Evolutionary conservation across 2,888 invertebrate species (phyloP).

Genomic region (Agriopis leucophaearia): DNA sequence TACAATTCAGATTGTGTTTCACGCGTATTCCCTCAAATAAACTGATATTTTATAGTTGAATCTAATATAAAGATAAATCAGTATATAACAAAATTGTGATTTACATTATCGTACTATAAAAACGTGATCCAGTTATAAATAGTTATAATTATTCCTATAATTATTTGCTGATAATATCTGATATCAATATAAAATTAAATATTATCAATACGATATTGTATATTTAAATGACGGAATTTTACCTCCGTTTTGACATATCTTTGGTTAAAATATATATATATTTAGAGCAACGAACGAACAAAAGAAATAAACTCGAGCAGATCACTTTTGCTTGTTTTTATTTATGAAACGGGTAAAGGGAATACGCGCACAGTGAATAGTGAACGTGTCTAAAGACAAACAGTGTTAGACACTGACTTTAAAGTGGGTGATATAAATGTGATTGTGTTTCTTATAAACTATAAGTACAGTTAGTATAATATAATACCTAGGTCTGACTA

Average conservation of each 20-base stretch:
- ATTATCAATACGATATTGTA: neutral
- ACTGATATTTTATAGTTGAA: slow-evolving; percentile 17
- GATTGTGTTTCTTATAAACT: slow-evolving; percentile 82
- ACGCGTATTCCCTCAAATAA: slow-evolving; percentile 53
- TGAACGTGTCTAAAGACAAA: slow-evolving; percentile 75
- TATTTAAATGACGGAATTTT: slow-evolving; percentile 2
- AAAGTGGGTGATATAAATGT: slow-evolving; percentile 85
- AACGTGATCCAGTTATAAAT: slow-evolving; percentile 14
- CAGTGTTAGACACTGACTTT: slow-evolving; percentile 50
- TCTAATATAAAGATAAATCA: slow-evolving; percentile 8
- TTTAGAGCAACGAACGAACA: slow-evolving; percentile 27
- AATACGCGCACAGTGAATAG: slow-evolving; percentile 69
- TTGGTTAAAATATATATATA: slow-evolving; percentile 2
- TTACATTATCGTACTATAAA: slow-evolving; percentile 1
- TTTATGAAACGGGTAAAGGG: slow-evolving; percentile 60
- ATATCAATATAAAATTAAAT: neutral
- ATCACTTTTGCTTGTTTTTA: slow-evolving; percentile 69
- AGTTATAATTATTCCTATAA: slow-evolving; percentile 7
- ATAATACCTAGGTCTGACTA: slow-evolving; percentile 66
- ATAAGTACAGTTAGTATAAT: slow-evolving; percentile 74
- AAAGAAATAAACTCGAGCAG: slow-evolving; percentile 68
- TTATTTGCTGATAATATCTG: slow-evolving; percentile 6
- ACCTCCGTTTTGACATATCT: slow-evolving; percentile 5
- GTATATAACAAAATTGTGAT: slow-evolving; percentile 6
- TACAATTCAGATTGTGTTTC: slow-evolving; percentile 58